Evolutionary conservation across 2,113 vertebrate genomes (phyloP).

Genomic region (Scytalopus superciliaris): DNA sequence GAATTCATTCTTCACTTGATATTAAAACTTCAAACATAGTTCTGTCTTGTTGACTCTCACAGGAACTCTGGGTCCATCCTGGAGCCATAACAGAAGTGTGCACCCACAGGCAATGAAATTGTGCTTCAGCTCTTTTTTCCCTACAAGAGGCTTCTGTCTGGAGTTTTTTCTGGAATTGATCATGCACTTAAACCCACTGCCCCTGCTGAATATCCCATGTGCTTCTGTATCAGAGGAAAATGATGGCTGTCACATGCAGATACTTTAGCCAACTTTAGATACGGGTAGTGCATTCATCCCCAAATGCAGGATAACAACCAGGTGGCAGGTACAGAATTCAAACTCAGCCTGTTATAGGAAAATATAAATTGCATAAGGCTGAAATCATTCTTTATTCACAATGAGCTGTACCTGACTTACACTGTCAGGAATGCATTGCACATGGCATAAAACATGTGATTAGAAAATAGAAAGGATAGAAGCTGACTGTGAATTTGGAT

Average conservation of each 20-base stretch:
- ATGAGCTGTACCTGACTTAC: background rate
- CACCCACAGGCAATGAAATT: background rate
- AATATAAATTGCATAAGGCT: background rate
- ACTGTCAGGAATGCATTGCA: background rate
- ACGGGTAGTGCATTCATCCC: background rate
- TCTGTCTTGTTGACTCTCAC: background rate
- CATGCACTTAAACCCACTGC: background rate
- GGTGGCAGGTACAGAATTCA: background rate
- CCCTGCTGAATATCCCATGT: background rate
- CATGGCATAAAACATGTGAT: background rate
- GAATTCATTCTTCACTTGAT: background rate
- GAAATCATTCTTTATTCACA: slow-evolving; percentile 10
- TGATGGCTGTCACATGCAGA: background rate
- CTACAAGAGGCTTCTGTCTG: background rate
- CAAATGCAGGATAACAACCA: background rate
- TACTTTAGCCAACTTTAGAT: background rate
- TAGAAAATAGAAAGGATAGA: background rate
- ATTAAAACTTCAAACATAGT: background rate
- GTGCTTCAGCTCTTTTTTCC: background rate
- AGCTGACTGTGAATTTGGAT: background rate
- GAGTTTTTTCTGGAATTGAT: background rate
- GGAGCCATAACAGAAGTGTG: background rate
- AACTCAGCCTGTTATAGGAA: background rate
- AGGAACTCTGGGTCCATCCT: background rate
- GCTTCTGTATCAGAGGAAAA: background rate